A percentile compares a stretch with the other conserved stretches of the same genome.
Conservation (phyloP, 1,140 invertebrate species). For the Odontomachus brunneus region DNA sequence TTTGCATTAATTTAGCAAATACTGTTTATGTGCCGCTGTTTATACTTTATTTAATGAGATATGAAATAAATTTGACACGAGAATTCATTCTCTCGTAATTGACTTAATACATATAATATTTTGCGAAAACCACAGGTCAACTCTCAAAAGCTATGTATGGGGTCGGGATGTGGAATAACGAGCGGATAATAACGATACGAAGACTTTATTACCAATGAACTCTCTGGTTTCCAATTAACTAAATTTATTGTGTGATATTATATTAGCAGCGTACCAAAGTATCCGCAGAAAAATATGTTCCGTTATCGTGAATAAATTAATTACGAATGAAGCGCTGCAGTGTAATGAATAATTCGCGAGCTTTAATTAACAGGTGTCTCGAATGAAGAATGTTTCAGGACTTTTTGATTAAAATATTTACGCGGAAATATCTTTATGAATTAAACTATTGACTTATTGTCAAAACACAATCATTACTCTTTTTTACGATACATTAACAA, state of each 20-base stretch:
- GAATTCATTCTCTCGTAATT: no score
- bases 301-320: background rate
- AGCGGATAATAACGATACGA: background rate
- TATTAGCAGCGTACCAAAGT: background rate
- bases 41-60: background rate
- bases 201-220: background rate
- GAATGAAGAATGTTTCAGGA: background rate
- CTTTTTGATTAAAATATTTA: conserved; percentile 5
- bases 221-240: background rate
- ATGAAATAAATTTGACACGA: background rate
- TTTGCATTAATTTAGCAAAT: background rate
- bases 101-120: no score
- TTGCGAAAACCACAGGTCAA: background rate
- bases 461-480: background rate
- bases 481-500: background rate
- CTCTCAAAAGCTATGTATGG: background rate
- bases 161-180: background rate
- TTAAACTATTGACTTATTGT: background rate
- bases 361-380: conserved; percentile 23
- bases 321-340: background rate
- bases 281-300: background rate
- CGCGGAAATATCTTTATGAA: background rate
- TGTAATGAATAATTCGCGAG: background rate
- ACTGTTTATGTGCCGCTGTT: background rate
- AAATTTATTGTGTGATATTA: background rate